Base-by-base conservation (phyloP, 1,140 invertebrate species). In the Drosophila bocqueti region DNA sequence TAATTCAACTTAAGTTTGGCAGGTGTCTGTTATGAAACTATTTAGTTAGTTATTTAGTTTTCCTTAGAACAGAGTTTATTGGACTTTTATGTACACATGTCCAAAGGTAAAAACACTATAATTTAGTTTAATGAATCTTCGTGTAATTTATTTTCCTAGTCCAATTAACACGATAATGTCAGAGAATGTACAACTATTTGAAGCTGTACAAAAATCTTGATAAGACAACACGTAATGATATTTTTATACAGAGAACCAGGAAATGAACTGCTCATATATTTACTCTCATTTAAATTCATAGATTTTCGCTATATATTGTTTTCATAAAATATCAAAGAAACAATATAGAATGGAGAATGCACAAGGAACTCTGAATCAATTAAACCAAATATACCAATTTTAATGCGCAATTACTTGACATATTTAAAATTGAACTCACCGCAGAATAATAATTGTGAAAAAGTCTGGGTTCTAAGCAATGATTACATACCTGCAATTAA, bases 401-500 rank as follows among this genome's bases (percentile, higher is more conserved):
- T 62, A 83, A 72, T 73, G 77, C 58, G 67, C 81, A 69, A 62
- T 68, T 73, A 66, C 29, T 36, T n/a, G 49, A 50, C 64, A 61
- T 58, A 69, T 79, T 81, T 62, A 65, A 65, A 42, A 31, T 31
- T 16, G 45, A 67, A 76, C 83, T 86, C 68, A 82, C 75, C 68
- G 65, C 57, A 46, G 63, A 81, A 81, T 75, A 85, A 58, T 63
- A 75, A 71, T 69, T 60, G 55, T 36, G 58, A 64, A 55, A n/a
- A 69, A 46, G 42, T 26, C 26, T 26, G 34, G 34, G 9, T 31
- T 45, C 38, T 16, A 36, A 66, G 21, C 21, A 54, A 45, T 18
- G 47, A 73, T 63, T 52, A 72, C 77, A 73, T 84, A 84, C 81
- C 81, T 76, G 83, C 42, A 82, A 85, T n/a, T 60, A 68, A 72